Conservation (phyloP, 2,888 invertebrate species). For the Nephrotoma guestfalica region DNA sequence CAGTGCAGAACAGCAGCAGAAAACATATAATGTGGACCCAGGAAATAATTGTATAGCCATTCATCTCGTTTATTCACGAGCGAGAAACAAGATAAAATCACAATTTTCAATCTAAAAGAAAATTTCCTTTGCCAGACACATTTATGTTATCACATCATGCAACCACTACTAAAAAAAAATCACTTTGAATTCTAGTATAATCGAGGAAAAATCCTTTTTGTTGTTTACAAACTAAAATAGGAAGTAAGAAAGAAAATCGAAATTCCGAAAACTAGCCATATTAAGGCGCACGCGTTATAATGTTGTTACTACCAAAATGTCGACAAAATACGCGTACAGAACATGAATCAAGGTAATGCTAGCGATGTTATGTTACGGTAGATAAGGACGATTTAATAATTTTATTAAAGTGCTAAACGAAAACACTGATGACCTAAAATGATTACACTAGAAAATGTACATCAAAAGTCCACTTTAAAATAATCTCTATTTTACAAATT, state of each 20-base stretch:
- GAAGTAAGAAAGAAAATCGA: background rate
- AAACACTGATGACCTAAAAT: too few relatives aligned
- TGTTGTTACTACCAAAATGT: background rate
- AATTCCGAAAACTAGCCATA: background rate
- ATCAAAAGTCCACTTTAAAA: too few relatives aligned
- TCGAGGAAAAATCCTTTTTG: background rate
- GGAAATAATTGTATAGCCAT: background rate
- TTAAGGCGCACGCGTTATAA: background rate
- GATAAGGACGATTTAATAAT: background rate
- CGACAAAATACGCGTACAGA: background rate
- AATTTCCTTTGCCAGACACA: background rate
- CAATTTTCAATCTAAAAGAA: background rate
- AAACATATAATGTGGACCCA: background rate
- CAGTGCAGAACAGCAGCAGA: background rate
- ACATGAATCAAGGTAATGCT: background rate
- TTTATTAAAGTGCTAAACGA: too few relatives aligned
- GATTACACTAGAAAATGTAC: too few relatives aligned
- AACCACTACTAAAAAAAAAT: background rate
- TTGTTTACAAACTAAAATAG: background rate
- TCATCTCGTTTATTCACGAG: background rate
- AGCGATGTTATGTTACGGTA: background rate
- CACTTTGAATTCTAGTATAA: background rate
- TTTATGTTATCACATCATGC: background rate
- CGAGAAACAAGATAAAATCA: background rate
- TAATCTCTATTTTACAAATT: too few relatives aligned